Evolutionary conservation across 2,888 invertebrate species (phyloP), one percentile per base, ranked within the genome.

Genomic region (Lacanobia wlatinum): DNA sequence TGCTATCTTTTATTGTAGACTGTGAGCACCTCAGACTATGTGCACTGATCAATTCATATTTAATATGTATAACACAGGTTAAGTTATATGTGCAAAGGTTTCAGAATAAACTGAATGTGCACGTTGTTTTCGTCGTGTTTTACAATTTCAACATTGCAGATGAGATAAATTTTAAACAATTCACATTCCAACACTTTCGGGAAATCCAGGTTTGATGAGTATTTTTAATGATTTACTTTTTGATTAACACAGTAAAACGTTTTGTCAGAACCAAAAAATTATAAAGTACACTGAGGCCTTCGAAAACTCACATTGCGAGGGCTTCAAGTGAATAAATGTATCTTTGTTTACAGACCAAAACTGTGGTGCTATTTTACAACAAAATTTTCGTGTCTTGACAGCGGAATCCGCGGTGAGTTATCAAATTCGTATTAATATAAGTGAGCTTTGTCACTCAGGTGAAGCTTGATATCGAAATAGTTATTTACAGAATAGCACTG

Each of bases 161-260:
- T 7, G 14, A 18, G 40, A 18, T 21, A n/a, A n/a, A 48, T 28
- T 43, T 43, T 7, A 1, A 34, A 60, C 12, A 48, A 23, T 48
- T 40, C 28, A 16, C 2, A 38, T 38, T 23, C 1, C 18, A 50
- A 28, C 40, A 21, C 16, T 60, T 60, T 60, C 34, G 16, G n/a
- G 9, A 59, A 34, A 3, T 53, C 21, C 16, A 16, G 21, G 5
- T 34, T 43, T 43, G 9, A n/a, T n/a, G 38, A 53, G 34, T 38
- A 23, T 61, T 73, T 52, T 34, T 16, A 61, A 73, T 71, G 9
- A n/a, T 38, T 2, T 43, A 60, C 12, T 12, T 38, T 71, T 38
- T 50, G 6, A n/a, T 73, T 73, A n/a, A 61, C 21, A 40, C 1
- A 38, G 10, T 38, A 21, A 10, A 48, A 1, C 5, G 14, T 0